These are phyloP conservation scores for Terrapene triunguis DNA, from an alignment of 2,113 vertebrate genomes.

Conservation along the genomic window DNA sequence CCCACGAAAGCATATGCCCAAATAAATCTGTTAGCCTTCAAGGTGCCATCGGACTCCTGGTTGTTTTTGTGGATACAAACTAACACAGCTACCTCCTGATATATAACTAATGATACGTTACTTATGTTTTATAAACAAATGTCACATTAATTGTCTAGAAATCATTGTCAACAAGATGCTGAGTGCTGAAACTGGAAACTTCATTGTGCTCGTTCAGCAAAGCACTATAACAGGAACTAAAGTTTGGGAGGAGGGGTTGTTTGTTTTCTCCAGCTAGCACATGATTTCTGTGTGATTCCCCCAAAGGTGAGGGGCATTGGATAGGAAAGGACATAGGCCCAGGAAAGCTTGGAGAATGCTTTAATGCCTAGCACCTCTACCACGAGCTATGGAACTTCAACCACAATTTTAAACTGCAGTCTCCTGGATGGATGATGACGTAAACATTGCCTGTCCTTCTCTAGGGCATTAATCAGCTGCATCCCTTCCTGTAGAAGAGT, in stretches of 20 bases:
- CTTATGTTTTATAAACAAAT: background rate
- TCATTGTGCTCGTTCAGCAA: background rate
- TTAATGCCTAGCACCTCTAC: background rate
- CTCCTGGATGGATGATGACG: background rate
- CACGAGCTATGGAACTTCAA: background rate
- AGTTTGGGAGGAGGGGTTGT: background rate
- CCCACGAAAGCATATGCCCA: no score
- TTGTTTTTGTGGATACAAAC: no score
- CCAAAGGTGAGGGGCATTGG: background rate
- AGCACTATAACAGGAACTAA: background rate
- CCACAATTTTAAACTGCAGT: background rate
- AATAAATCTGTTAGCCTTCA: no score
- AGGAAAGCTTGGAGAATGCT: background rate
- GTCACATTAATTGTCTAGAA: background rate
- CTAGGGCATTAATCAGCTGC: background rate
- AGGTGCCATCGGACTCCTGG: no score
- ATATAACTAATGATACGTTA: background rate
- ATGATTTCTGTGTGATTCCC: background rate
- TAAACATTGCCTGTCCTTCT: background rate
- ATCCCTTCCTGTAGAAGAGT: background rate
- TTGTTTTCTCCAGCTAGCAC: background rate
- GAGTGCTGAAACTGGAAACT: accelerated
- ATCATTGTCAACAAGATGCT: accelerated
- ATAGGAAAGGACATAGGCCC: background rate
- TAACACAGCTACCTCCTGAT: no score